Evolutionary conservation across 2,797 vertebrate genomes (phyloP), one percentile per base, ranked within the genome.

Genomic region (Euthynnus affinis): DNA sequence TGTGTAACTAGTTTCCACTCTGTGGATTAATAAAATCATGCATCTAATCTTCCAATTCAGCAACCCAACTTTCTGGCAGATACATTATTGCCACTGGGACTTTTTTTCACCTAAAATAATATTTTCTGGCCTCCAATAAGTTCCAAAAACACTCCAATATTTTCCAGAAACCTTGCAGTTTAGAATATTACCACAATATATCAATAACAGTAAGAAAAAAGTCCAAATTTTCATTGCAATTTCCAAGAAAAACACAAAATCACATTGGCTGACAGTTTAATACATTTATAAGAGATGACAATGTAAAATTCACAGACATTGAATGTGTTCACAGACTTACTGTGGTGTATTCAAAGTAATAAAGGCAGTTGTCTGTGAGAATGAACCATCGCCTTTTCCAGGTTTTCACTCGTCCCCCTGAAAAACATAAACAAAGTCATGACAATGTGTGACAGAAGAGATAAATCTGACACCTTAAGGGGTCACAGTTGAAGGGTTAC

Each of bases 341-440:
- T 70, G 98, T 98, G 70, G 98, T 99, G 87, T 97, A 99, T 91
- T 98, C 98, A 82, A 99, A 99, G 94, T 99, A 99, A 92, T 99
- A 99, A 59, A 99, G 96, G 92, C 98, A 99, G 94, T 97, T 99
- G 90, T 99, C 98, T 0, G 98, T 99, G 84, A 99, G 96, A 86
- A 99, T 99, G 88, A 99, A 99, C 98, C 98, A 99, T 72, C 98
- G 96, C 6, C 98, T 94, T 76, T 99, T 99, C 98, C 98, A 99
- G 0, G 98, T 99, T 93, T 99, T 99, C 89, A 99, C 98, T 0
- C 98, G 96, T 81, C 98, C 98, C 70, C 98, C 98, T 99, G 90
- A 62, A 82, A 91, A 84, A 85, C 46, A 87, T 73, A 44, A 44
- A 60, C 3, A 65, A 0, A 58, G 32, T 23, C 7, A 59, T 3